These are phyloP conservation scores for Esox lucius DNA, from an alignment of 2,797 vertebrate species.

Conservation along the genomic window DNA sequence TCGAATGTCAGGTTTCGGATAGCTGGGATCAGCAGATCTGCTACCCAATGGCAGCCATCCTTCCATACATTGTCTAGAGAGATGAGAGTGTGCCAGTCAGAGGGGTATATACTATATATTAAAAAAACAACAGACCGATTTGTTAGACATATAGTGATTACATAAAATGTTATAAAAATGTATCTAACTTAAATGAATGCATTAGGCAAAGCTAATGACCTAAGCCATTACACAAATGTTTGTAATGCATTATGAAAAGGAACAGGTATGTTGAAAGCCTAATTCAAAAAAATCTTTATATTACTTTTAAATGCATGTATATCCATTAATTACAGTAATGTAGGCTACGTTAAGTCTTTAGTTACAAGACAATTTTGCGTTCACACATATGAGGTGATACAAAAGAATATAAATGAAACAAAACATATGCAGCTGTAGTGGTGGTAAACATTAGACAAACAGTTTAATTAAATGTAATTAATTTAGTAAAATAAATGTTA, in stretches of 20 bases:
- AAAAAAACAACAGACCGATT: no score
- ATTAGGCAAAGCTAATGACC: background rate
- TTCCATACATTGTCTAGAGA: constrained; percentile 63
- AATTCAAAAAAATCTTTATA: background rate
- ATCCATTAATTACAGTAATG: background rate
- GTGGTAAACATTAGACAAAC: background rate
- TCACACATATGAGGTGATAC: background rate
- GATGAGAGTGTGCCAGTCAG: constrained; percentile 41
- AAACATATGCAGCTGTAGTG: background rate
- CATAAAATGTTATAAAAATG: background rate
- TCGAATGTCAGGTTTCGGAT: constrained; percentile 56
- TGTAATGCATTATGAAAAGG: background rate
- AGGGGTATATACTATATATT: background rate
- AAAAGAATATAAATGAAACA: background rate
- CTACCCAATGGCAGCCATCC: constrained; percentile 56
- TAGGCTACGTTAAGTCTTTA: background rate
- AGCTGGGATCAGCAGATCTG: constrained; percentile 45
- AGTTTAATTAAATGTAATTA: background rate
- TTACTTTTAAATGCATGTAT: no score
- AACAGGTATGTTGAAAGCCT: background rate
- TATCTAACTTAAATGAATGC: background rate
- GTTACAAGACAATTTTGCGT: background rate
- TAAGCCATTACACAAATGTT: background rate
- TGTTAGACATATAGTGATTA: no score
- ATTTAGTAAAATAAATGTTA: background rate